Percentiles rank a stretch among this genome's conserved stretches.
Conservation (phyloP, 2,888 invertebrate species). For the Exephanes ischioxanthus region DNA sequence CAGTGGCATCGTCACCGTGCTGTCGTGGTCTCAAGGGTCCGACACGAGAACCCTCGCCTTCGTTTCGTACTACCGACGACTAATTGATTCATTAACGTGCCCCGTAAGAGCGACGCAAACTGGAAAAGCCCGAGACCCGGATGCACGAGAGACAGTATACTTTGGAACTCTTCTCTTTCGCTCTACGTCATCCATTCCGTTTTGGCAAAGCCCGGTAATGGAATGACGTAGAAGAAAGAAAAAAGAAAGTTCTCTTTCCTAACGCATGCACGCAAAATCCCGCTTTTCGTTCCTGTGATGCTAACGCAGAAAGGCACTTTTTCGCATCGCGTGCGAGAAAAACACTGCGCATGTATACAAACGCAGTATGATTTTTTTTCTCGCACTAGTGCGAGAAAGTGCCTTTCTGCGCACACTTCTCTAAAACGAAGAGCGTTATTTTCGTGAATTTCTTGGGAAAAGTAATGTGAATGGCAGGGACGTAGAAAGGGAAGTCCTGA, state of each 20-base stretch:
- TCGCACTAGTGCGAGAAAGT: no score
- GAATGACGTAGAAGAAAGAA: background rate
- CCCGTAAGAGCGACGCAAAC: conserved; percentile 57
- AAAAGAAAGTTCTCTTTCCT: background rate
- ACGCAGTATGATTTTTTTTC: no score
- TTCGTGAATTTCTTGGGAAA: background rate
- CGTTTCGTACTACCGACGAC: conserved; percentile 71
- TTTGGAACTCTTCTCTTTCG: background rate
- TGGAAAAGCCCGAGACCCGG: conserved; percentile 58
- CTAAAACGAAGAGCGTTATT: background rate
- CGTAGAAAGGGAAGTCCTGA: no score
- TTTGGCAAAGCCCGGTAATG: background rate
- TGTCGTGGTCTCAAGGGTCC: conserved; percentile 45
- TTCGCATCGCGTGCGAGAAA: no score
- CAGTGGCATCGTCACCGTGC: conserved; percentile 33
- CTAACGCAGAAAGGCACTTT: no score
- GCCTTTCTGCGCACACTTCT: no score
- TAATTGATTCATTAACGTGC: conserved; percentile 79
- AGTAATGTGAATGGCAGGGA: background rate
- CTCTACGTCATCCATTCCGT: background rate
- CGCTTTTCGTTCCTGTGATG: background rate
- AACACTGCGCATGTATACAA: no score
- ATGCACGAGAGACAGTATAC: conserved; percentile 19
- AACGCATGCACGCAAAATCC: background rate
- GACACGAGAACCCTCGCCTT: conserved; percentile 68